Base-by-base conservation (phyloP, 2,888 invertebrate genomes). In the Lasioglossum figueresi region DNA sequence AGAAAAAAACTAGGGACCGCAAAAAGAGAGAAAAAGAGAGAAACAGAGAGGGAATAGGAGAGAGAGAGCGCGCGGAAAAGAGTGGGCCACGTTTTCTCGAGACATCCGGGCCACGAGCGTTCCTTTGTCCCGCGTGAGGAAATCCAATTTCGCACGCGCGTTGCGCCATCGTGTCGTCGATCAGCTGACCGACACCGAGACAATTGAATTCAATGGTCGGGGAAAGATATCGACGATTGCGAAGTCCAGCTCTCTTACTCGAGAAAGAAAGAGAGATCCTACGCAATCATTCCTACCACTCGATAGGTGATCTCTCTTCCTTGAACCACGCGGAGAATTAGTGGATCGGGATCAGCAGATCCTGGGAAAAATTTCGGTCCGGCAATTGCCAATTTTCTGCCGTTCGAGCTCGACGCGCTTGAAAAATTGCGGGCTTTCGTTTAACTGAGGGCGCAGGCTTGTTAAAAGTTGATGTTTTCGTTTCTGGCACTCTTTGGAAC, bases 141-240 rank as follows among this genome's bases (percentile, higher is more conserved):
- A 87, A 82, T 84, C 79, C 81, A 83, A 89, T 89, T 83, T 83
- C 66, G 66, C 52, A 63, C 75, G 77, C 76, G 66, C 45, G 79
- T 68, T 79, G 71, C 66, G n/a, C 45, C 40, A 43, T 45, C 19
- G 71, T 68, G 68, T 75, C 70, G 59, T 27, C 59, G 83, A 81
- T 83, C 85, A 87, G 80, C 80, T 85, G 81, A 88, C 63, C 78
- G 59, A 79, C 77, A 76, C 68, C 37, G 43, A 79, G 52, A 52
- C 82, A 82, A 88, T 85, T 84, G 77, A 79, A 83, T 80, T 70
- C 74, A 71, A 82, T 63, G 78, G 31, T 4, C 34, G 66, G 16
- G 59, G 74, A 76, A 75, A 74, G 76, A 77, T 48, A 74, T 59
- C 59, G 73, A 37, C 48, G 74, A n/a, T 59, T 23, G 34, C 59